Conservation (phyloP, 1,140 invertebrate species). For the Pissodes strobi region DNA sequence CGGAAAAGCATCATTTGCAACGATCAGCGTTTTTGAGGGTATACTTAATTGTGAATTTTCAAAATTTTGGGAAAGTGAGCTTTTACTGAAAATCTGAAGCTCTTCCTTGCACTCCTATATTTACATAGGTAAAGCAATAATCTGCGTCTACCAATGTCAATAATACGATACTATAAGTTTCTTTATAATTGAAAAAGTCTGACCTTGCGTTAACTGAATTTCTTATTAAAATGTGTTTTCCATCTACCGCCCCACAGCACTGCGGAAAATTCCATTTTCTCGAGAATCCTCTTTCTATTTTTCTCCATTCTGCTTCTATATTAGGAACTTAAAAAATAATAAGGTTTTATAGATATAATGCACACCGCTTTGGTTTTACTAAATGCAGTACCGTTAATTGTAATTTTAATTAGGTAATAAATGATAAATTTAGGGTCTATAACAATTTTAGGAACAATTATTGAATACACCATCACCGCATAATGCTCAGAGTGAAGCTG, state of each 20-base stretch:
- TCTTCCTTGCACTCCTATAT: not conserved
- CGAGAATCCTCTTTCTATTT: constrained; percentile 42
- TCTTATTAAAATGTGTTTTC: constrained; percentile 47
- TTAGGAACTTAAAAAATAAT: not conserved
- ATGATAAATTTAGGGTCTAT: too few relatives aligned
- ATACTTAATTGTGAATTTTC: too few relatives aligned
- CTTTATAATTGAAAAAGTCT: constrained; percentile 46
- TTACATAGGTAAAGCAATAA: too few relatives aligned
- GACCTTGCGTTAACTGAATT: constrained; percentile 23
- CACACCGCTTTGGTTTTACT: too few relatives aligned
- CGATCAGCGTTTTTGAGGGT: not conserved
- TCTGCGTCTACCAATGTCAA: not conserved
- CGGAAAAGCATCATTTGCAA: not conserved
- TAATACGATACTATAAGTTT: constrained; percentile 48
- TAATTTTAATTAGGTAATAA: too few relatives aligned
- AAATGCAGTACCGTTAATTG: too few relatives aligned
- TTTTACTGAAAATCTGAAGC: not conserved
- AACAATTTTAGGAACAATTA: too few relatives aligned
- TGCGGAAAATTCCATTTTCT: constrained; percentile 53
- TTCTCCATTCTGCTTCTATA: constrained; percentile 22
- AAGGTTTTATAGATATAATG: too few relatives aligned
- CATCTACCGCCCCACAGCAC: constrained; percentile 56
- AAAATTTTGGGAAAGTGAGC: not conserved
- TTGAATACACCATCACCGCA: too few relatives aligned
- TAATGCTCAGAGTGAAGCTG: too few relatives aligned